Base-by-base conservation (phyloP, 2,888 invertebrate genomes). In the Mystacides longicornis region DNA sequence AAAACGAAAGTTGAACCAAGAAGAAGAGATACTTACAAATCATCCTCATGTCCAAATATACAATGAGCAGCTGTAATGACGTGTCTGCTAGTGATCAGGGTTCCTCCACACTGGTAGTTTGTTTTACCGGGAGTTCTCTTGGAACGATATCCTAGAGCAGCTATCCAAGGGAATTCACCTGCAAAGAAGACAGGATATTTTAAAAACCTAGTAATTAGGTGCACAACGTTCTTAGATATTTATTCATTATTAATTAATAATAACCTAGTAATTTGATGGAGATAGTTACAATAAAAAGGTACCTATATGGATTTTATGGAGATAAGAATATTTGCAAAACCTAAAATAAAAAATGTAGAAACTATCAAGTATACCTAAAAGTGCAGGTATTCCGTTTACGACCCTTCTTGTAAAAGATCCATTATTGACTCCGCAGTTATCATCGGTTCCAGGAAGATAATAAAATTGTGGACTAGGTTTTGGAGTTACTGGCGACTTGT, bases 91-190 rank as follows among this genome's bases (percentile, higher is more conserved):
- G 82, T 80, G 62, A 90, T 78, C 18, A 90, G 71, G 16, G 83
- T 79, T 2, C 87, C 89, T 0, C 91, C 93, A 64, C 86, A 86
- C 42, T 71, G 65, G 74, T 79, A 74, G 77, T 81, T 52, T 72
- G 66, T 74, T 67, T 79, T 69, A 61, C 68, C 51, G 67, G 74
- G 62, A 60, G 66, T 2, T 57, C 64, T 45, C 65, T 71, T 23
- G 71, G 70, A 64, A 59, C 72, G 76, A 67, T 87, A 91, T 0
- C 89, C 91, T 33, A 91, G 71, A 2, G 85, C 79, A 0, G 82
- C 83, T 63, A 89, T 80, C 89, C 90, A 92, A 1, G 91, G 91
- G 81, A 88, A 90, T 51, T 85, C 82, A 19, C 86, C 89, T 85
- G 14, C 14, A 50, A 22, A 49, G 16, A 37, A 37, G 16, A n/a